Evolutionary conservation across 2,113 vertebrate species (phyloP).

Genomic region (Parotia lawesii): DNA sequence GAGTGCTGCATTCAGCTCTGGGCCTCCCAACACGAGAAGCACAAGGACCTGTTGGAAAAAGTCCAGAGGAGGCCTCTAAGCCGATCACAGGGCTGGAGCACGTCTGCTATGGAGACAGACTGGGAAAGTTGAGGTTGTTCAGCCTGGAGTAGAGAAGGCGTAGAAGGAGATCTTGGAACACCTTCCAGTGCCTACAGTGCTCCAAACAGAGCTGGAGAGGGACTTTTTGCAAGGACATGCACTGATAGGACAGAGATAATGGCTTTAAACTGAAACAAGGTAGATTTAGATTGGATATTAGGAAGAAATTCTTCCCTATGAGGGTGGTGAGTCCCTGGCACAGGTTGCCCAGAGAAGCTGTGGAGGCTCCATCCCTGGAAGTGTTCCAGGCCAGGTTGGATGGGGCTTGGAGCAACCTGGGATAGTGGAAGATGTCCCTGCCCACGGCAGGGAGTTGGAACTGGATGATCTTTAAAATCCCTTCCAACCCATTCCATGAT

Average conservation of each 20-base stretch:
- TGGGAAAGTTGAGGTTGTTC: background rate
- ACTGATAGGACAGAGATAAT: background rate
- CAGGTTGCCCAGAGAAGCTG: background rate
- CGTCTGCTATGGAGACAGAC: background rate
- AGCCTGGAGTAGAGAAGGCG: background rate
- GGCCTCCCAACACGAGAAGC: background rate
- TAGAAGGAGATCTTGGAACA: background rate
- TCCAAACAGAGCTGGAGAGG: background rate
- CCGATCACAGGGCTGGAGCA: background rate
- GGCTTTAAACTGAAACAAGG: background rate
- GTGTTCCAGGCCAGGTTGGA: background rate
- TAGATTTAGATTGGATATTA: background rate
- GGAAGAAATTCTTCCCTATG: background rate
- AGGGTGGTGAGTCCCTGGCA: background rate
- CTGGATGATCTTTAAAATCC: background rate
- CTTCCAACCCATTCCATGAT: background rate
- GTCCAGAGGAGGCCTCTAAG: background rate
- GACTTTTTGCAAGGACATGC: background rate
- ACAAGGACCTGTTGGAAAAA: background rate
- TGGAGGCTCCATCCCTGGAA: background rate
- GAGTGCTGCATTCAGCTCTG: background rate
- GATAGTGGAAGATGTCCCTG: accelerated
- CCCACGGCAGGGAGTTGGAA: background rate
- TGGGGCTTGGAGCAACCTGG: background rate
- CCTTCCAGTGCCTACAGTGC: background rate